Base-by-base conservation (phyloP, 2,888 invertebrate species). In the Pseudococcus longispinus region DNA sequence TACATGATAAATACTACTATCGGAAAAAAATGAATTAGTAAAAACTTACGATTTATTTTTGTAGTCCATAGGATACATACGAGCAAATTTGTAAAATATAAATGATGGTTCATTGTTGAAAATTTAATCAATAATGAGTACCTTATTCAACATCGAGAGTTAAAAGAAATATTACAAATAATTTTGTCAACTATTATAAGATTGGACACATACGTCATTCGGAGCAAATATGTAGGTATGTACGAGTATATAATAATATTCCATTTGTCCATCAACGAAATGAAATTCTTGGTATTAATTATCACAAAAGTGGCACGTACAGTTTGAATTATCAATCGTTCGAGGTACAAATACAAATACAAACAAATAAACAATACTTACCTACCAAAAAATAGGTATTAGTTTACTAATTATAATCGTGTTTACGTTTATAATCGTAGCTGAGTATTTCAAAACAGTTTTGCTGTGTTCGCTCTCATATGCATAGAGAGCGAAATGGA, bases 301-400 rank as follows among this genome's bases (percentile, higher is more conserved):
- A 11, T 70, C 2, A 26, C 13, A 70, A 29, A 70, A 23, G 15
- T 46, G 46, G 46, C 46, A 46, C 46, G 46, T 46, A n/a, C n/a
- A 46, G 13, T 29, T 23, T 5, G 1, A 70, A 26, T 18, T 23
- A 23, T 26, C 15, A 15, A 85, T 80, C 84, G 42, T 77, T 60
- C 44, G 87, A 82, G 44, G 23, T 42, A 18, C 85, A 60, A 85
- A 60, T 55, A 80, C 42, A 42, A 80, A 51, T 37, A 46, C 5
- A 37, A 37, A 46, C 3, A 46, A 46, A 46, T 15, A 46, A 46
- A 46, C 46, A 46, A 46, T 46, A 2, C 8, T 1, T 44, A 46
- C 46, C 13, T 46, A 46, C 46, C 46, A 37, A 9, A 37, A 37
- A 5, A 37, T 32, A n/a, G n/a, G n/a, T 37, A 37, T 37, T 37